Conservation (phyloP, 2,113 vertebrate genomes). For the Choloepus hoffmanni region DNA sequence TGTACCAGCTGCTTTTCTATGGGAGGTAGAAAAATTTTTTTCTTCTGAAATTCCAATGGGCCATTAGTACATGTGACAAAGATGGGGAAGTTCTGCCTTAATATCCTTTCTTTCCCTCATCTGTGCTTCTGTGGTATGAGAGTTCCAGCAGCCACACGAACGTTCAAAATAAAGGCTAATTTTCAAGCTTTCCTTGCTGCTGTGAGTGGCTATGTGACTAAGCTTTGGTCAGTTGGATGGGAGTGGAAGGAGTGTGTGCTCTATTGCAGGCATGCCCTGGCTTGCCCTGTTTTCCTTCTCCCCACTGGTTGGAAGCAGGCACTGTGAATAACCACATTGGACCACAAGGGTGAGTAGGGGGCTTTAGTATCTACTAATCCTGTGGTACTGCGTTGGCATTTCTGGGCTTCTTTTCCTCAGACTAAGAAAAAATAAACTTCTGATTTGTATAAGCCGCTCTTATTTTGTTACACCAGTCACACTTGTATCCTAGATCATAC, state of each 20-base stretch:
- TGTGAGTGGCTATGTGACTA: not conserved
- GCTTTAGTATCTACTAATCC: not conserved
- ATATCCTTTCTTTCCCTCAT: not conserved
- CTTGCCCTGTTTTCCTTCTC: not conserved
- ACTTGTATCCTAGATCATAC: not conserved
- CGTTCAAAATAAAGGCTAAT: not conserved
- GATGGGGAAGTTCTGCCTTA: not conserved
- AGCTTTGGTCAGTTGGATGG: not conserved
- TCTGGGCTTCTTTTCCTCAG: not conserved
- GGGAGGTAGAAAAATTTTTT: not conserved
- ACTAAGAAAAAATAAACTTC: conserved; percentile 5
- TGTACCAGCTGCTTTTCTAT: not conserved
- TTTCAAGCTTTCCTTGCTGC: not conserved
- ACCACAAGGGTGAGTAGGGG: not conserved
- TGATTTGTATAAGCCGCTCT: not conserved
- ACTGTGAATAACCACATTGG: not conserved
- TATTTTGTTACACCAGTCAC: not conserved
- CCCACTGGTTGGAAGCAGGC: not conserved
- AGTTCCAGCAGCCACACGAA: not conserved
- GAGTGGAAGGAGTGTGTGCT: not conserved
- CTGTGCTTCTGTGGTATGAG: not conserved
- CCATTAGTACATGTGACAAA: not conserved
- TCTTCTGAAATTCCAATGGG: not conserved
- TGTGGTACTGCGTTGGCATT: not conserved
- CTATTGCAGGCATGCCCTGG: not conserved